Evolutionary conservation across 2,888 invertebrate species (phyloP).

Genomic region (Junonia oenone): DNA sequence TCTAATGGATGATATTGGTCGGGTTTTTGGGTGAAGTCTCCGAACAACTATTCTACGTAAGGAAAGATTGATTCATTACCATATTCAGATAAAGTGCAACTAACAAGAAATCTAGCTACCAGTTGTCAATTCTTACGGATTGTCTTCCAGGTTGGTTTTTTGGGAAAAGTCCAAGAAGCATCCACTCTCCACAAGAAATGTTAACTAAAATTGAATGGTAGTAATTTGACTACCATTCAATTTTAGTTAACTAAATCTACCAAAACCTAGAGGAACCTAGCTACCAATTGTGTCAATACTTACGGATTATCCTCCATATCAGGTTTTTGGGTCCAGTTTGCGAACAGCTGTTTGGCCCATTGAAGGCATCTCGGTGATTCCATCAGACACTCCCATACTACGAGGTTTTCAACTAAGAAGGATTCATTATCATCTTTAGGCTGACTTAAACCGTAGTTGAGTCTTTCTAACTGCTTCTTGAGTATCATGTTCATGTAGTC

Average conservation of each 20-base stretch:
- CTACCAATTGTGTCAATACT: conserved; percentile 30
- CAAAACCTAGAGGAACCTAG: neutral
- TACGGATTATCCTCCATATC: conserved; percentile 65
- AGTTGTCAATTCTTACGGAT: too few species aligned
- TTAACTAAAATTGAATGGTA: too few species aligned
- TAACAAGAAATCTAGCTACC: too few species aligned
- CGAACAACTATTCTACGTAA: too few species aligned
- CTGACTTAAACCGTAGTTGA: conserved; percentile 72
- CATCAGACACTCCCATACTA: conserved; percentile 80
- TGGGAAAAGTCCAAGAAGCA: too few species aligned
- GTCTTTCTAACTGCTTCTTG: conserved; percentile 56
- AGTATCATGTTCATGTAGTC: conserved; percentile 66
- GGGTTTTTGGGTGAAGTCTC: too few species aligned
- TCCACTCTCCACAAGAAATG: too few species aligned
- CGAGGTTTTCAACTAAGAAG: conserved; percentile 77
- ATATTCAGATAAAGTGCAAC: too few species aligned
- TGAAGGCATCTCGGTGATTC: conserved; percentile 74
- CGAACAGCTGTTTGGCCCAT: conserved; percentile 71
- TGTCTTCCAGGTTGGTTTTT: neutral
- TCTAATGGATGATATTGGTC: too few species aligned
- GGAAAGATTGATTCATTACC: too few species aligned
- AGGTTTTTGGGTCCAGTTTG: conserved; percentile 46
- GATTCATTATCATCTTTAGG: conserved; percentile 77
- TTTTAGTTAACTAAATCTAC: too few species aligned
- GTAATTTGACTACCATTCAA: too few species aligned